Percentiles rank a stretch among this genome's conserved stretches.
phyloP scores from a whole-genome alignment of 2,113 vertebrate species.

The Bostrychus sinensis region DNA sequence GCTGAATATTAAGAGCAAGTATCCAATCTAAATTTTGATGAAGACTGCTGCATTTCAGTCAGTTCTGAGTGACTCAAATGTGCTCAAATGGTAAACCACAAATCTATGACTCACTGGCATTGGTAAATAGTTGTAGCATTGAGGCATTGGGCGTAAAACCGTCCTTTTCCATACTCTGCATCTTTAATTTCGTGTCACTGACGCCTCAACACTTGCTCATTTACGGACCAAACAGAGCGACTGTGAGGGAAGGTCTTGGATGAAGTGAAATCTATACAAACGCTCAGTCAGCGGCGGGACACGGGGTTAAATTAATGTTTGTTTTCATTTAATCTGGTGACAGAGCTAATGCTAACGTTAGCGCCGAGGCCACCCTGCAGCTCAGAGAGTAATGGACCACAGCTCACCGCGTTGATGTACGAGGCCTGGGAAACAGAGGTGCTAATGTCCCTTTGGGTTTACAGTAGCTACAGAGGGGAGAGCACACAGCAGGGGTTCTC shows the following conservation, averaged over 20 bases:
- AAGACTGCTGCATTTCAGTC: too few relatives aligned
- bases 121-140: neutral
- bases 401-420: constrained; percentile 31
- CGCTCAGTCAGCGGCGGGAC: constrained; percentile 20
- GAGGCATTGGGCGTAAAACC: constrained; percentile 16
- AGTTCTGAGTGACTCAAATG: too few relatives aligned
- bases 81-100: too few relatives aligned
- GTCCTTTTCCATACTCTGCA: constrained; percentile 11
- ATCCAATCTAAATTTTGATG: too few relatives aligned
- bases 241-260: constrained; percentile 21
- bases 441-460: constrained; percentile 12
- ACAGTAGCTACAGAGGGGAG: constrained; percentile 67
- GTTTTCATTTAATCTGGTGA: constrained; percentile 46
- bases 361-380: constrained; percentile 47
- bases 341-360: constrained; percentile 22
- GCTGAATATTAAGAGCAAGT: too few relatives aligned
- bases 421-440: constrained; percentile 41
- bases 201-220: constrained; percentile 10
- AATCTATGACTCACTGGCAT: constrained; percentile 17
- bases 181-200: constrained; percentile 6
- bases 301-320: constrained; percentile 51
- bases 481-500: too few relatives aligned
- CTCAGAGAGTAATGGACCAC: constrained; percentile 54
- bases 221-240: constrained; percentile 19
- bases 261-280: constrained; percentile 52